Percentiles rank a stretch among this genome's conserved stretches.
These are phyloP conservation scores for Apodemus sylvaticus DNA, from an alignment of 2,113 vertebrate species.

Conservation along the genomic window DNA sequence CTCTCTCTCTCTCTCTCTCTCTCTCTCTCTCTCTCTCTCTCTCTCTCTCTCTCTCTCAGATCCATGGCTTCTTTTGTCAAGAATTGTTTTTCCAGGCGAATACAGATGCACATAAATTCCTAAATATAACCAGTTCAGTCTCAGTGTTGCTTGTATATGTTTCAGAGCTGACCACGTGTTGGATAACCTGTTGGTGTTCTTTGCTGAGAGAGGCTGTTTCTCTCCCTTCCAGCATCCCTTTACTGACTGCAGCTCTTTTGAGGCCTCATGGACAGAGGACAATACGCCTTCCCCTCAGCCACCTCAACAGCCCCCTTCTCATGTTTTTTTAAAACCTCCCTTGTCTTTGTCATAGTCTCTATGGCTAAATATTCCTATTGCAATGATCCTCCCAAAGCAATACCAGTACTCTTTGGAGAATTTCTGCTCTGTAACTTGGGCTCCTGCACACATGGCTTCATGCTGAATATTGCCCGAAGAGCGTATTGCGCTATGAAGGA, in stretches of 20 bases:
- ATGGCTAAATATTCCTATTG: neutral
- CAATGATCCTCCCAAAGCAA: neutral
- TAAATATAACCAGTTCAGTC: neutral
- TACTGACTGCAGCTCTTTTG: neutral
- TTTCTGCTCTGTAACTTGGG: neutral
- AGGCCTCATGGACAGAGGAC: neutral
- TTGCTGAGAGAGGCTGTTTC: neutral
- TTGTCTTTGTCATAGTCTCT: neutral
- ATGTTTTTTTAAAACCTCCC: no score
- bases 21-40: no score
- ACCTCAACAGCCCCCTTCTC: neutral
- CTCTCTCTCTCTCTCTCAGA: no score
- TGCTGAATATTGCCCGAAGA: neutral
- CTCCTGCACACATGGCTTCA: rapidly evolving
- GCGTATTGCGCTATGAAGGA: neutral
- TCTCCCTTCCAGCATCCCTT: neutral
- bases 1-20: no score
- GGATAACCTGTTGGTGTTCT: neutral
- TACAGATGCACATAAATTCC: neutral
- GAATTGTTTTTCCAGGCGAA: neutral
- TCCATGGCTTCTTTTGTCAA: neutral
- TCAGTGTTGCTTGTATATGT: neutral
- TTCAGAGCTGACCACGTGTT: neutral
- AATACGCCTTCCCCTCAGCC: neutral
- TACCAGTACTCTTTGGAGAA: neutral